A percentile compares a stretch with the other conserved stretches of the same genome.
Evolutionary conservation across 1,140 invertebrate species (phyloP).

Genomic region (Drosophila baimaii): DNA sequence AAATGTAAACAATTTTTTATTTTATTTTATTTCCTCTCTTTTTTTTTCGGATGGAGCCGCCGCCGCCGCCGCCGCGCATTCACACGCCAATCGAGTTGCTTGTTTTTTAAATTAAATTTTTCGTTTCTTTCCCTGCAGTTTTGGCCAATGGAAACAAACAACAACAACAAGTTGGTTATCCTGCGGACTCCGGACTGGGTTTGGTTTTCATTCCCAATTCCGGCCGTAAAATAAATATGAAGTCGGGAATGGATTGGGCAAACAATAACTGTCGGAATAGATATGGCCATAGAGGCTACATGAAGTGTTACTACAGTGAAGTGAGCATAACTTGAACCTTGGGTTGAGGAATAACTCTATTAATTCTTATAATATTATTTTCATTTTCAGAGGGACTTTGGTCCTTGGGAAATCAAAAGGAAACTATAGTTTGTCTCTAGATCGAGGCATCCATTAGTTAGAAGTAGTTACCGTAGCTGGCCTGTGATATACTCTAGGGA

Average conservation of each 20-base stretch:
- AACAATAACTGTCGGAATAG: slow-evolving; percentile 48
- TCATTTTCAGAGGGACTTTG: no score
- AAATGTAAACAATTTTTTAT: slow-evolving; percentile 55
- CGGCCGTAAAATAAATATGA: slow-evolving; percentile 77
- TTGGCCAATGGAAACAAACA: slow-evolving; percentile 53
- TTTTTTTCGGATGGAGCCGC: slow-evolving; percentile 15
- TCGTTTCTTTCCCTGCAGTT: slow-evolving; percentile 24
- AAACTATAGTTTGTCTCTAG: not conserved
- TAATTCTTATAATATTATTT: not conserved
- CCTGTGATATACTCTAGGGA: slow-evolving; percentile 7
- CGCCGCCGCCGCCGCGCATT: no score
- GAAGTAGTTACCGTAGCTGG: not conserved
- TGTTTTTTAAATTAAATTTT: slow-evolving; percentile 75
- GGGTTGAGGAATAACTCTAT: no score
- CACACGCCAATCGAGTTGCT: slow-evolving; percentile 69
- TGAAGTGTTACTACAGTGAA: not conserved
- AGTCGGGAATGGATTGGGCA: slow-evolving; percentile 50
- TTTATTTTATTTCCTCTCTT: slow-evolving; percentile 41
- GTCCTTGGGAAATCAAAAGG: not conserved
- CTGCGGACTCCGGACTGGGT: slow-evolving; percentile 20
- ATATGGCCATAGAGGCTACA: slow-evolving; percentile 19
- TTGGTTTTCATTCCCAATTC: slow-evolving; percentile 47
- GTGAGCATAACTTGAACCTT: not conserved
- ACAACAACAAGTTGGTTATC: slow-evolving; percentile 60
- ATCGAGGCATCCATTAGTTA: no score